phyloP scores from a whole-genome alignment of 2,797 vertebrate species.

The Arctocebus calabarensis region DNA sequence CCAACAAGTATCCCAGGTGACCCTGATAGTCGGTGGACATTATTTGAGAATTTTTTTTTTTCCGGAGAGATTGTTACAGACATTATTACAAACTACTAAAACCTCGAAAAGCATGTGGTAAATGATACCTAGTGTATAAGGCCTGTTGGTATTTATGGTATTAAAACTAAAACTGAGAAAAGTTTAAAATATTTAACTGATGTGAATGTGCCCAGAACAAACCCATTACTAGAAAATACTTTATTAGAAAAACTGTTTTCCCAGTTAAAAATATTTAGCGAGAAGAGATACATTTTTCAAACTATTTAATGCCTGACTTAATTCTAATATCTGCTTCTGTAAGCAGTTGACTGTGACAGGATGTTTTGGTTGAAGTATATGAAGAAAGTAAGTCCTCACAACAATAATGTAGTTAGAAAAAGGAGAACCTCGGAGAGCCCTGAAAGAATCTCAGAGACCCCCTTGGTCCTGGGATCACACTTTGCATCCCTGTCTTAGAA shows the following conservation, averaged over 20 bases:
- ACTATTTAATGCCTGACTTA: background rate
- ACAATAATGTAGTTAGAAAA: background rate
- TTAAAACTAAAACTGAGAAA: conserved; percentile 17
- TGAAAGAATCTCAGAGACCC: conserved; percentile 2
- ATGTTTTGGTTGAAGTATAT: conserved; percentile 15
- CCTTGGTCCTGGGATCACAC: background rate
- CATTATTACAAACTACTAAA: background rate
- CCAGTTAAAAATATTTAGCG: background rate
- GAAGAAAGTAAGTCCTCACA: background rate
- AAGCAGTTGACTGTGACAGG: background rate
- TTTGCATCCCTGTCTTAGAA: background rate
- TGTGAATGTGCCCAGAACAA: conserved; percentile 31
- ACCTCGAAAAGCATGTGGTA: background rate
- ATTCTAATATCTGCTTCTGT: background rate
- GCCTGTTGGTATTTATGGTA: background rate
- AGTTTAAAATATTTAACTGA: background rate
- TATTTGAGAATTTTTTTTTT: background rate
- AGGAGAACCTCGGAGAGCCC: background rate
- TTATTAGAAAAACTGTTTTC: background rate
- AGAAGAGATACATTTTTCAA: background rate
- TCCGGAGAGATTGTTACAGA: background rate
- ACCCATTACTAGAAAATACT: background rate
- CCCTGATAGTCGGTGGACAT: background rate
- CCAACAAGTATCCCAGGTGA: background rate
- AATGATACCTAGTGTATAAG: conserved; percentile 13